phyloP scores from a whole-genome alignment of 2,888 invertebrate genomes.

The Dendrolimus pini region DNA sequence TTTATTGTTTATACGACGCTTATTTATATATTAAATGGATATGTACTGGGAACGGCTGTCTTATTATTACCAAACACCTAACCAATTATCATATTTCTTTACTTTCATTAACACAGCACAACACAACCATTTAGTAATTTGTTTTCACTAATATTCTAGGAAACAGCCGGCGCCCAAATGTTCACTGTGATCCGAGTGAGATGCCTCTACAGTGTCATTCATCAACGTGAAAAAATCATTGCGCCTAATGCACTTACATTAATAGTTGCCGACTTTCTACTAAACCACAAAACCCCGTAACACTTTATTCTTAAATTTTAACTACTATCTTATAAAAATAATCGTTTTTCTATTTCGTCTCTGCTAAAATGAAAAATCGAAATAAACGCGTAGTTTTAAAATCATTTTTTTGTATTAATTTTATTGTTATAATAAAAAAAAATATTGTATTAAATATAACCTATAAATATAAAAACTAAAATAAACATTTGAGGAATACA shows the following conservation, averaged over 20 bases:
- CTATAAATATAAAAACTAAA: no score
- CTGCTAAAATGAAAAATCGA: no score
- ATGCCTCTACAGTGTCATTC: constrained; percentile 37
- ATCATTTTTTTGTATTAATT: no score
- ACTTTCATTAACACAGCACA: constrained; percentile 7
- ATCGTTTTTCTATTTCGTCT: no score
- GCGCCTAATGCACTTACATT: constrained; percentile 16
- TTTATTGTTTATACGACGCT: background rate
- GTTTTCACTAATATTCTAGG: constrained; percentile 64
- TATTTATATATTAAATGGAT: constrained; percentile 9
- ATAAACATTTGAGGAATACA: no score
- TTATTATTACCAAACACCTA: constrained; percentile 14
- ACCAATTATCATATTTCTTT: constrained; percentile 7
- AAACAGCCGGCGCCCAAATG: constrained; percentile 57
- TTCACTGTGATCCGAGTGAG: constrained; percentile 63
- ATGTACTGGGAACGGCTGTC: constrained; percentile 23
- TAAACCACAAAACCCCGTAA: background rate
- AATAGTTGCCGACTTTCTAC: background rate
- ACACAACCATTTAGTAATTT: constrained; percentile 13
- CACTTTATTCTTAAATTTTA: no score
- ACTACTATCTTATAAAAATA: no score
- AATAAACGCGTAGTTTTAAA: no score
- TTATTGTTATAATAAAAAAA: no score
- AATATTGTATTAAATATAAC: no score
- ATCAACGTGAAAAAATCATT: constrained; percentile 18